Percentiles rank a stretch among this genome's conserved stretches.
Evolutionary conservation across 2,113 vertebrate species (phyloP).

Genomic region (Oenanthe melanoleuca): DNA sequence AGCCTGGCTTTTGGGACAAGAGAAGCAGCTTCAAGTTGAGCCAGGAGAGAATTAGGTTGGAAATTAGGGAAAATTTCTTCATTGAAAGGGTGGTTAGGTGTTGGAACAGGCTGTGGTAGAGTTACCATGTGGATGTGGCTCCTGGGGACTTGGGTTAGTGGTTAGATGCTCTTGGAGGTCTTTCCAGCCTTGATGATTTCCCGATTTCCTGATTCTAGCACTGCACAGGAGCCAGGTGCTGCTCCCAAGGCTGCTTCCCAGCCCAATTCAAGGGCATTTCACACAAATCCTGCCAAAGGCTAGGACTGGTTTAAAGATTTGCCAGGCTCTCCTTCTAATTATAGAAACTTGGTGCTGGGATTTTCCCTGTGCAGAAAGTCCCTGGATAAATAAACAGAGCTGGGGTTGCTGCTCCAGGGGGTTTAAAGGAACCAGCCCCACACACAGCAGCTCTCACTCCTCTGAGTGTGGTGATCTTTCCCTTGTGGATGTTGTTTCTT

Average conservation of each 20-base stretch:
- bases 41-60: neutral
- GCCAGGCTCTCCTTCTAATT: conserved; percentile 33
- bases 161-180: neutral
- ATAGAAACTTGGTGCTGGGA: conserved; percentile 26
- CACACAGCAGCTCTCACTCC: neutral
- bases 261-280: neutral
- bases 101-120: neutral
- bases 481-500: rapidly evolving
- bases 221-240: neutral
- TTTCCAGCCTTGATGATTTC: neutral
- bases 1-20: neutral
- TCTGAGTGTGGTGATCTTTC: neutral
- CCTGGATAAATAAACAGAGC: conserved; percentile 17
- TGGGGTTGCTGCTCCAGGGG: neutral
- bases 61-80: neutral
- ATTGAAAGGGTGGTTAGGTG: rapidly evolving
- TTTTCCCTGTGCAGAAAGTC: neutral
- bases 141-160: neutral
- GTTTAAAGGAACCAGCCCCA: neutral
- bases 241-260: neutral
- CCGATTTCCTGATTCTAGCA: neutral
- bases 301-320: conserved; percentile 34
- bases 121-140: neutral
- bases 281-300: neutral
- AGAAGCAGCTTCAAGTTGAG: neutral